Percentiles rank a stretch among this genome's conserved stretches.
Conservation (phyloP, 2,888 invertebrate species). For the Aphodius granarius region DNA sequence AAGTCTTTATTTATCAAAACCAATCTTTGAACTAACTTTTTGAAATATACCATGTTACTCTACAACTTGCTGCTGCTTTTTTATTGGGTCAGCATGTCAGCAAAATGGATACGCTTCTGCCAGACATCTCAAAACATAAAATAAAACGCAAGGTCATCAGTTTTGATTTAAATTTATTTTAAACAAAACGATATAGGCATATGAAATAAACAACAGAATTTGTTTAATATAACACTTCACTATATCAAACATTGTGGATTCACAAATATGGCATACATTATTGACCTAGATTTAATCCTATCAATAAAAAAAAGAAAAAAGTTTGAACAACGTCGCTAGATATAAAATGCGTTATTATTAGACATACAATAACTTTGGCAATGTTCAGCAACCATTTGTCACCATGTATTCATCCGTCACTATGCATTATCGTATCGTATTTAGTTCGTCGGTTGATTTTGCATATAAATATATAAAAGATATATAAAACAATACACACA, state of each 20-base stretch:
- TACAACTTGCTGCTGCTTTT: no score
- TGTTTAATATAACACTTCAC: not conserved
- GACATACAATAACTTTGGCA: not conserved
- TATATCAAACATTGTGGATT: not conserved
- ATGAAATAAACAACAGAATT: constrained; percentile 12
- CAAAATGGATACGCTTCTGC: no score
- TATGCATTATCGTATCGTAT: not conserved
- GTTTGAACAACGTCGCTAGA: not conserved
- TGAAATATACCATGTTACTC: no score
- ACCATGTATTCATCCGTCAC: no score
- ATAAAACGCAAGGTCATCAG: not conserved
- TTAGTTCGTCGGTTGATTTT: not conserved
- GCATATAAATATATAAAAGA: not conserved
- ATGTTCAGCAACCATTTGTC: no score
- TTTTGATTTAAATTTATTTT: constrained; percentile 3
- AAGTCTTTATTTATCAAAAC: no score
- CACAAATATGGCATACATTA: not conserved
- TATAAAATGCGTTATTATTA: not conserved
- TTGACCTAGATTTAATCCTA: not conserved
- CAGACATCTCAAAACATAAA: no score
- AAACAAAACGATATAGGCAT: constrained; percentile 9
- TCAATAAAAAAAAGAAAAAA: not conserved
- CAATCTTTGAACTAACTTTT: no score
- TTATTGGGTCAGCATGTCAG: no score
- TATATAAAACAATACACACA: not conserved